Evolutionary conservation across 2,888 invertebrate genomes (phyloP).

Genomic region (Tiliacea citrago): DNA sequence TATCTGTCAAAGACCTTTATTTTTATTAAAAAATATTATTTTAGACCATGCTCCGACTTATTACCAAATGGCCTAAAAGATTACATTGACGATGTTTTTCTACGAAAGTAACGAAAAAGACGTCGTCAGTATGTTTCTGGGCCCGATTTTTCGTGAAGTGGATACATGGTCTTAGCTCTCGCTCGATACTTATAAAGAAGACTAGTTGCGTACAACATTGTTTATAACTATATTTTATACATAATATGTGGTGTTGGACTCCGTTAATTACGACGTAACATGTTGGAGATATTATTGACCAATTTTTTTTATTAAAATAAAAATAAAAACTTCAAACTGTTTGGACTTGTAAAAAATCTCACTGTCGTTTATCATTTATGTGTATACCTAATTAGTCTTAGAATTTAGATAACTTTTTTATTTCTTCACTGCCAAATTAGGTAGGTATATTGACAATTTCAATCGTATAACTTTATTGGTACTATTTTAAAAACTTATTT

Average conservation of each 20-base stretch:
- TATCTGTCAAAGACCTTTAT: constrained; percentile 43
- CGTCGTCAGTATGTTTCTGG: neutral
- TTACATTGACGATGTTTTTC: constrained; percentile 18
- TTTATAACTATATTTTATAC: constrained; percentile 66
- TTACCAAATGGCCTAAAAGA: neutral
- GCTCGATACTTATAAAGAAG: constrained; percentile 67
- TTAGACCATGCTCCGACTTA: constrained; percentile 27
- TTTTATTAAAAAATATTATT: constrained; percentile 52
- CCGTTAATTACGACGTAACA: constrained; percentile 43
- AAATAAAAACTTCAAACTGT: neutral
- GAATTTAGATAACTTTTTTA: neutral
- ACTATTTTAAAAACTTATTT: neutral
- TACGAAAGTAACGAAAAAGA: constrained; percentile 15
- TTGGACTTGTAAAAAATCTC: neutral
- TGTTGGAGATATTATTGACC: neutral
- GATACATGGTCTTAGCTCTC: constrained; percentile 30
- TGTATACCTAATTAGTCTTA: too few species aligned
- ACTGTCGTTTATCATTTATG: neutral
- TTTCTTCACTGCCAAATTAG: neutral
- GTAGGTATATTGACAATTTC: neutral
- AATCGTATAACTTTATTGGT: neutral
- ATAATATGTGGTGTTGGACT: constrained; percentile 47
- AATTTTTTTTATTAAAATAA: neutral
- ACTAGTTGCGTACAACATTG: constrained; percentile 81
- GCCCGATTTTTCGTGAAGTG: neutral